A percentile compares a stretch with the other conserved stretches of the same genome.
Evolutionary conservation across 2,113 vertebrate species (phyloP).

Genomic region (Corythornis cristatus): DNA sequence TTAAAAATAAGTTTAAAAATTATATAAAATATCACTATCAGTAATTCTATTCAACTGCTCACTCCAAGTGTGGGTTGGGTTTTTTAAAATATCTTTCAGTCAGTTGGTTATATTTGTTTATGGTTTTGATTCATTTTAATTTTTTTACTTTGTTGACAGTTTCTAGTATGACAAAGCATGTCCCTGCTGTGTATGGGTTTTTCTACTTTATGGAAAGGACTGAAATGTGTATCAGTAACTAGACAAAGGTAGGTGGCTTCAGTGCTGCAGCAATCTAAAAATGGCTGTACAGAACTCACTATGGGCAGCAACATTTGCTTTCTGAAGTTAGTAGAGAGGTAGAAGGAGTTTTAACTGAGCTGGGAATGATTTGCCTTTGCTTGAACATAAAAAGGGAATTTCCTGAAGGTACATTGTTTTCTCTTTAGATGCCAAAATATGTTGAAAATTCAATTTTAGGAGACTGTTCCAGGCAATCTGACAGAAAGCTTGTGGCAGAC

Average conservation of each 20-base stretch:
- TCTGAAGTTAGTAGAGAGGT: not conserved
- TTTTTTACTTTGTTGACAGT: not conserved
- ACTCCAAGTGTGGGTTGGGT: accelerated
- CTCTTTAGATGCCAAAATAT: not conserved
- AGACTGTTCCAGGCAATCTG: not conserved
- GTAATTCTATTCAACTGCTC: not conserved
- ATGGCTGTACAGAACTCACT: not conserved
- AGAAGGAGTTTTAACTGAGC: not conserved
- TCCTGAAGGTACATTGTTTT: not conserved
- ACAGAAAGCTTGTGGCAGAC: not conserved
- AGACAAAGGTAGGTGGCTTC: accelerated
- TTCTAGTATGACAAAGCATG: not conserved
- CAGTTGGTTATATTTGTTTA: not conserved
- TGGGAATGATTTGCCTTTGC: not conserved
- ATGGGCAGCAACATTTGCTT: not conserved
- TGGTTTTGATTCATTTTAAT: not conserved
- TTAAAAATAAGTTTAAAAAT: not conserved
- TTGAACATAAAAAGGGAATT: not conserved
- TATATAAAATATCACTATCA: not conserved
- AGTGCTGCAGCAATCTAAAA: not conserved
- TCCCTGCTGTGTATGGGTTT: not conserved
- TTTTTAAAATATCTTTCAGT: not conserved
- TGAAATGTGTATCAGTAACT: not conserved
- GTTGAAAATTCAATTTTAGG: not conserved
- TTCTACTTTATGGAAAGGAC: not conserved